A percentile compares a stretch with the other conserved stretches of the same genome.
phyloP scores from a whole-genome alignment of 2,888 invertebrate species.

The Hyppa rectilinea region DNA sequence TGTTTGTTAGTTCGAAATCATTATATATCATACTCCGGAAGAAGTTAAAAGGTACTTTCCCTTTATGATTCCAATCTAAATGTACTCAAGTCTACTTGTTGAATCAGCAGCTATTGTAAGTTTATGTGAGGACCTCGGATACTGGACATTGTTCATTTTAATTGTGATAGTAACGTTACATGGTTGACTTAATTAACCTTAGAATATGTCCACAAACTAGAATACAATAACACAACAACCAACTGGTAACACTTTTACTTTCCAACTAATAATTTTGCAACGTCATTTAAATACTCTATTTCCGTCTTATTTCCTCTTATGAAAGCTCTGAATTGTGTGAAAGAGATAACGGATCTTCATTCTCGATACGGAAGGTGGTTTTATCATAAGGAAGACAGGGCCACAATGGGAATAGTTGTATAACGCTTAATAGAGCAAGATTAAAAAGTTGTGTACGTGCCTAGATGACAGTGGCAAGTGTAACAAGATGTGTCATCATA shows the following conservation, averaged over 20 bases:
- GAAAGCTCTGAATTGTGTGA: conserved; percentile 62
- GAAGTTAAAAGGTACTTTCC: not conserved
- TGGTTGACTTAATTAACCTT: conserved; percentile 15
- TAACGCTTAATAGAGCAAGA: conserved; percentile 47
- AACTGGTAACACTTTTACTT: conserved; percentile 63
- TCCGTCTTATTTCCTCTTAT: conserved; percentile 67
- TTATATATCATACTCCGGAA: not conserved
- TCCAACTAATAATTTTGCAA: conserved; percentile 58
- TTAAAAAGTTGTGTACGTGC: conserved; percentile 42
- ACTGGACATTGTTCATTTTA: not conserved
- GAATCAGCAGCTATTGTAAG: not conserved
- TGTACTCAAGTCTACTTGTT: not conserved
- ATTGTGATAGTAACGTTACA: not conserved
- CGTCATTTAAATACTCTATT: conserved; percentile 58
- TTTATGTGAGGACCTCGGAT: not conserved
- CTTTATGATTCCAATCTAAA: too few relatives aligned
- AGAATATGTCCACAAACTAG: conserved; percentile 28
- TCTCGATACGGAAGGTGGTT: conserved; percentile 61
- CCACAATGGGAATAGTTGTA: conserved; percentile 64
- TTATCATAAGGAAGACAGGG: conserved; percentile 61
- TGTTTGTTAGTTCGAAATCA: not conserved
- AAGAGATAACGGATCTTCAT: conserved; percentile 67
- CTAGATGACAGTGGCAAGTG: conserved; percentile 31
- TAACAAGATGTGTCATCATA: conserved; percentile 46
- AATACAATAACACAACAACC: conserved; percentile 10